Conservation (phyloP, 1,140 invertebrate genomes). For the Caenorhabditis inopinata region DNA sequence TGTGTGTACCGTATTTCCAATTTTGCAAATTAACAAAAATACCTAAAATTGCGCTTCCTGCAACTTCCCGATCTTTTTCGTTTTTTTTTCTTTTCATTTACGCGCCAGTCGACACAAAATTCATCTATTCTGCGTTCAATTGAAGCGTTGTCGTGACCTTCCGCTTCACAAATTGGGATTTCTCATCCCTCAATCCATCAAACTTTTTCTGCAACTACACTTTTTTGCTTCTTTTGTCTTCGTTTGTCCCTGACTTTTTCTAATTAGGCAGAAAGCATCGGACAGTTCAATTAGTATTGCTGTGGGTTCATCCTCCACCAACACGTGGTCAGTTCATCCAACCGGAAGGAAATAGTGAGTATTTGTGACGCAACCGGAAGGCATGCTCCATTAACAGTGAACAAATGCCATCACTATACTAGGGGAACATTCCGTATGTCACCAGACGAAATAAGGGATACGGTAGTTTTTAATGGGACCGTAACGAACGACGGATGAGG, state of each 20-base stretch:
- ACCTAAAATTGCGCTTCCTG: background rate
- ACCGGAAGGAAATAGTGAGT: background rate
- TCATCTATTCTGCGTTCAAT: too few species aligned
- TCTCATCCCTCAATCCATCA: background rate
- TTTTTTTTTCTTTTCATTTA: background rate
- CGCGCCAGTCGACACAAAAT: too few species aligned
- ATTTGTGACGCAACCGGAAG: constrained; percentile 22
- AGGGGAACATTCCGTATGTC: background rate
- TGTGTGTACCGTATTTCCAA: background rate
- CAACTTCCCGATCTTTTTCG: too few species aligned
- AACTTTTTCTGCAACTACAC: background rate
- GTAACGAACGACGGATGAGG: background rate
- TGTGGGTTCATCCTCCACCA: background rate
- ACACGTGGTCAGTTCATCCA: background rate
- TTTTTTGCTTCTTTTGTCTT: background rate
- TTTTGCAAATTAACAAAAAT: background rate
- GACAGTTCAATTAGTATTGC: background rate
- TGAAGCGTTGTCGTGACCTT: too few species aligned
- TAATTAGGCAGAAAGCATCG: background rate
- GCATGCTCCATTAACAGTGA: constrained; percentile 22
- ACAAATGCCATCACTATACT: background rate
- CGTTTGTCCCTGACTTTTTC: constrained; percentile 22
- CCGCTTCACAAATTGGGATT: background rate
- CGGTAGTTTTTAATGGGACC: background rate
- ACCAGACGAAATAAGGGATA: background rate